Evolutionary conservation across 92 coral and sea anemone genomes (phyloP).

Genomic region (Pocillopora meandrina): DNA sequence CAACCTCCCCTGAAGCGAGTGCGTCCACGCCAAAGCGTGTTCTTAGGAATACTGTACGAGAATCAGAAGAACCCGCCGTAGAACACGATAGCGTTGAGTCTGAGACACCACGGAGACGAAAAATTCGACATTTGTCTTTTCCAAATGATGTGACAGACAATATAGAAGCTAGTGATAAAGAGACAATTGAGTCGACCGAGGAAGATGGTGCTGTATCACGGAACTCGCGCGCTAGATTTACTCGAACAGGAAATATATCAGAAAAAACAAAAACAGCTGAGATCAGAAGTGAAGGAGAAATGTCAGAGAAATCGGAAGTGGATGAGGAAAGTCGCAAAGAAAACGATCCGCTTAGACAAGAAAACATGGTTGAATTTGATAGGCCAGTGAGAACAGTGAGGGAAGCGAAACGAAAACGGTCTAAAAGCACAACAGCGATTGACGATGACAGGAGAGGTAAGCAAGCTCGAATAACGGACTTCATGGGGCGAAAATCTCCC

Average conservation of each 20-base stretch:
- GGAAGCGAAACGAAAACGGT: slow-evolving; percentile 27
- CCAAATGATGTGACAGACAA: background rate
- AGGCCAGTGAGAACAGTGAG: background rate
- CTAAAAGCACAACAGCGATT: slow-evolving; percentile 12
- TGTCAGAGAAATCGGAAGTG: slow-evolving; percentile 48
- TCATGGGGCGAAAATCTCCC: slow-evolving; percentile 36
- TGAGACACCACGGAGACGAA: slow-evolving; percentile 22
- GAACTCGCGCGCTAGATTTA: slow-evolving; percentile 4
- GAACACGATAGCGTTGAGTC: background rate
- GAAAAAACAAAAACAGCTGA: slow-evolving; percentile 9
- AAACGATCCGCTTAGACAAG: slow-evolving; percentile 39
- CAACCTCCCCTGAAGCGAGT: slow-evolving; percentile 3
- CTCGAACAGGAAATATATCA: slow-evolving; percentile 3
- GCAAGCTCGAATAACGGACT: slow-evolving; percentile 53
- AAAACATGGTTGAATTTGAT: slow-evolving; percentile 4
- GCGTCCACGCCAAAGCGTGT: slow-evolving; percentile 7
- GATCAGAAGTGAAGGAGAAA: slow-evolving; percentile 38
- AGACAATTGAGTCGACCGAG: background rate
- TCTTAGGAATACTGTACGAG: slow-evolving; percentile 24
- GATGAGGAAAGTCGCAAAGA: slow-evolving; percentile 52
- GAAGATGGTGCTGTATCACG: slow-evolving; percentile 7
- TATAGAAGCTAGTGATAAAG: background rate
- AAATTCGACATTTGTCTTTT: slow-evolving; percentile 17
- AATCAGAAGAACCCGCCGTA: background rate
- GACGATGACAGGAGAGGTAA: slow-evolving; percentile 23